phyloP scores from a whole-genome alignment of 2,888 invertebrate genomes.

The Hololepta plana region DNA sequence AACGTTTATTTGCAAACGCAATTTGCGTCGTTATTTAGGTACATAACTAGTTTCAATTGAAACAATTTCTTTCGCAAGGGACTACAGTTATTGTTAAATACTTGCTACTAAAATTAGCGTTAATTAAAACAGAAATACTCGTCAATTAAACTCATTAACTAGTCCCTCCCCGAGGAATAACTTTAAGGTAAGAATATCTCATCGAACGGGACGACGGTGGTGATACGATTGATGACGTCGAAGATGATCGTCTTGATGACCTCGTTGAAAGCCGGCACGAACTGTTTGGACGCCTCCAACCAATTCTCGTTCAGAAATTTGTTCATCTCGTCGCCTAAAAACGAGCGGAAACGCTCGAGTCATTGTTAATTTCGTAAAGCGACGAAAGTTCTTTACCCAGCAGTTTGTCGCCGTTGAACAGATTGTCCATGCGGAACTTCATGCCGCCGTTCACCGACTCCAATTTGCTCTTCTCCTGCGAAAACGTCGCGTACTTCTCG shows the following conservation, averaged over 20 bases:
- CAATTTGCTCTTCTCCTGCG: background rate
- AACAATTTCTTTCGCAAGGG: no score
- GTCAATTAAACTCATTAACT: no score
- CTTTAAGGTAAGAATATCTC: no score
- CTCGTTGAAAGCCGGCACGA: conserved; percentile 9
- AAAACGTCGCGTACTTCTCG: background rate
- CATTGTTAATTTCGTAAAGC: background rate
- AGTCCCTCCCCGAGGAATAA: no score
- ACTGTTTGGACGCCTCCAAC: conserved; percentile 11
- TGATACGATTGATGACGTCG: no score
- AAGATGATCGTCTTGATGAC: background rate
- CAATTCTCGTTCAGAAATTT: conserved; percentile 14
- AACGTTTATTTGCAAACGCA: no score
- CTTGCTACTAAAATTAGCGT: no score
- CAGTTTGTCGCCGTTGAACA: conserved; percentile 8
- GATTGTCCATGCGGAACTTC: conserved; percentile 8
- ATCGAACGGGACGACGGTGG: no score
- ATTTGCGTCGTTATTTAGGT: no score
- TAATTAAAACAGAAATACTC: no score
- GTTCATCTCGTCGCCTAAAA: conserved; percentile 12
- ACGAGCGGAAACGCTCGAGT: background rate
- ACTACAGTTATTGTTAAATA: no score
- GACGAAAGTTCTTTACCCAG: conserved; percentile 2
- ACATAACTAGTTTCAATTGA: no score
- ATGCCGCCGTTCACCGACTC: conserved; percentile 2